Base-by-base conservation (phyloP, 2,888 invertebrate species). In the Macrosiphum euphorbiae region DNA sequence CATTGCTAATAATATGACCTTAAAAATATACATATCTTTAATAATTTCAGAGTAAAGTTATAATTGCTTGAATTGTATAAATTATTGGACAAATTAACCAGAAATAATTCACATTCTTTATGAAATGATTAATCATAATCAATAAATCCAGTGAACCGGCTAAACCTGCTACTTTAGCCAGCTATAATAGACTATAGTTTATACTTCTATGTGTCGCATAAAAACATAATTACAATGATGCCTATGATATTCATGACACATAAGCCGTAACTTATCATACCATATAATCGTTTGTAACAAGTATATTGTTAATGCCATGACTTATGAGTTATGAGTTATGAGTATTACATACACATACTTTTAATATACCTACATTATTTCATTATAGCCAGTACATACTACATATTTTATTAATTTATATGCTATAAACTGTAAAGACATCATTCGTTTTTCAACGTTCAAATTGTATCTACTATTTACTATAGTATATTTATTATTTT, bases 111-210 rank as follows among this genome's bases (percentile, higher is more conserved):
- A 28, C 26, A 55, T 58, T 58, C 28, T 88, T 88, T 88, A 55
- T 58, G 26, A 41, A 88, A 88, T 58, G 55, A 88, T 88, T 88
- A 88, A 88, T 88, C 28, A 88, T 88, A 88, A 88, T 88, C 41
- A 41, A 58, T 88, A 55, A 88, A 88, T 88, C 58, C 26, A 41
- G 41, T 55, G 58, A 88, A 88, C 88, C 41, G 88, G 88, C 88
- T 88, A 88, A 55, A 88, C 88, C 55, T 58, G 88, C 88, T 88
- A 88, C 26, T 78, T 67, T 78, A 78, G 20, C 78, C 35, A 78
- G 20, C 20, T 35, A 35, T 58, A 58, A 58, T 88, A 28, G 26
- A 88, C 26, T 58, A 88, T 41, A 58, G 11, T 4, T 13, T 88
- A 88, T 55, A 88, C 4, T 26, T 55, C 20, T 78, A 52, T 10